phyloP scores from a whole-genome alignment of 1,140 invertebrate genomes.

The Psilanteris sp. region DNA sequence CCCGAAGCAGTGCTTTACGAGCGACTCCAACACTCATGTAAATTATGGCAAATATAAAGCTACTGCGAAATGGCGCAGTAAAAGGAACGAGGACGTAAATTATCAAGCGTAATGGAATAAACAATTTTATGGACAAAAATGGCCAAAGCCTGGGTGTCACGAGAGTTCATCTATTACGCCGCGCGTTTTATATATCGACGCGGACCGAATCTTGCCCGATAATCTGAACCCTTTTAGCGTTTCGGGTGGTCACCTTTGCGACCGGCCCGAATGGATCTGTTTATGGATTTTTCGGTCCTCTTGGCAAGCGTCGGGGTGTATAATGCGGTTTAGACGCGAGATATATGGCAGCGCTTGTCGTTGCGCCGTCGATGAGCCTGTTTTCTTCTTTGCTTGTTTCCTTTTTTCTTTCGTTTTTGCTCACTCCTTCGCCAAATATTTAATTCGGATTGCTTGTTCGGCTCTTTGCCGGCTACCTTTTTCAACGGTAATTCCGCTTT shows the following conservation, averaged over 20 bases:
- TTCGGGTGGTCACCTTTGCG: background rate
- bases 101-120: slow-evolving; percentile 56
- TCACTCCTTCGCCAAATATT: too few relatives aligned
- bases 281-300: slow-evolving; percentile 22
- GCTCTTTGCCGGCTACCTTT: too few relatives aligned
- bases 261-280: slow-evolving; percentile 5
- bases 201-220: slow-evolving; percentile 9
- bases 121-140: slow-evolving; percentile 55
- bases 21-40: slow-evolving; percentile 54
- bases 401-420: too few relatives aligned
- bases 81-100: slow-evolving; percentile 54
- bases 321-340: slow-evolving; percentile 6
- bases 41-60: slow-evolving; percentile 64
- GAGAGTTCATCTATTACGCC: slow-evolving; percentile 23
- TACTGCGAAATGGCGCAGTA: slow-evolving; percentile 60
- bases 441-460: too few relatives aligned
- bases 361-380: background rate
- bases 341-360: slow-evolving; percentile 10
- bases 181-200: slow-evolving; percentile 21
- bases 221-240: slow-evolving; percentile 16
- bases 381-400: too few relatives aligned
- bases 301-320: background rate
- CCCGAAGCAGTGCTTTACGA: slow-evolving; percentile 58
- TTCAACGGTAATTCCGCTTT: too few relatives aligned
- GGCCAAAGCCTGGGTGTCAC: slow-evolving; percentile 10